These are phyloP conservation scores for Blomia tropicalis DNA, from an alignment of 2,888 invertebrate genomes.

Conservation along the genomic window DNA sequence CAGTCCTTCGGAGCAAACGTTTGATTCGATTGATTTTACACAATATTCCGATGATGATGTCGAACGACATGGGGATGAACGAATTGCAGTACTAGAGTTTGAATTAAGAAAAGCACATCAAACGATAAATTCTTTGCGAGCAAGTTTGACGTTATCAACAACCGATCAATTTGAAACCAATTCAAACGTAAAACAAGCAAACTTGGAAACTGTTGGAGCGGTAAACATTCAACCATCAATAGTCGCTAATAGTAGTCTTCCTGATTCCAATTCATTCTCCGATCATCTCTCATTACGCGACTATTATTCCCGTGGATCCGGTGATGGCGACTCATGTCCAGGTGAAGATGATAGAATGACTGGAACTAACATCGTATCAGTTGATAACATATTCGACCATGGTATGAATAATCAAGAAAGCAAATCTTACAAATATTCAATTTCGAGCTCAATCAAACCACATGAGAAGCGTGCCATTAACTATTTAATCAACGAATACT, in stretches of 20 bases:
- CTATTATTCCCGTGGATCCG: conserved; percentile 6
- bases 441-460: conserved; percentile 46
- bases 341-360: conserved; percentile 13
- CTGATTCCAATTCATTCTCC: background rate
- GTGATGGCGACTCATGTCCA: conserved; percentile 17
- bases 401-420: background rate
- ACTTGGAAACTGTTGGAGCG: background rate
- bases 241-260: background rate
- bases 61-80: conserved; percentile 49
- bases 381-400: background rate
- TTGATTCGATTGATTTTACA: conserved; percentile 66
- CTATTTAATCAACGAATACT: conserved; percentile 69
- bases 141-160: conserved; percentile 51
- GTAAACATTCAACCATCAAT: background rate
- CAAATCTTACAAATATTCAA: background rate
- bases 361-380: background rate
- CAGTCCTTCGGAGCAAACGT: conserved; percentile 66
- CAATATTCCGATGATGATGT: conserved; percentile 72
- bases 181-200: background rate
- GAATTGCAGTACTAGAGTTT: conserved; percentile 68
- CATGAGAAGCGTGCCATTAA: conserved; percentile 68
- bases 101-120: conserved; percentile 70
- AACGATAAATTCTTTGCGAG: conserved; percentile 61
- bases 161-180: conserved; percentile 28
- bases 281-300: background rate